A percentile compares a stretch with the other conserved stretches of the same genome.
Evolutionary conservation across 2,113 vertebrate species (phyloP).

Genomic region (Lipophrys pholis): DNA sequence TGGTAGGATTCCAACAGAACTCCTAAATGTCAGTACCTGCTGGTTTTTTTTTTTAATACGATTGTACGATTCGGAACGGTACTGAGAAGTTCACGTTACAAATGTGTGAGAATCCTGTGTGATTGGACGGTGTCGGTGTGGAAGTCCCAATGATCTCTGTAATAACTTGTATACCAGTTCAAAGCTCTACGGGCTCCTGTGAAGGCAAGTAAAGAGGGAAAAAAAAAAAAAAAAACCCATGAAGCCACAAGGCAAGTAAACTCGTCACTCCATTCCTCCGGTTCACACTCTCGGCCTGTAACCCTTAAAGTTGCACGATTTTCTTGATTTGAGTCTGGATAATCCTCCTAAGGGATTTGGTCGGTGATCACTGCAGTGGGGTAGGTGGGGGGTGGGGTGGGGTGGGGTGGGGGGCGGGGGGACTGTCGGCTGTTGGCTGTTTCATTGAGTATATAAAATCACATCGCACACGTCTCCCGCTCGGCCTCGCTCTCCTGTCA

Average conservation of each 20-base stretch:
- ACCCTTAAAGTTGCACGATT: conserved; percentile 73
- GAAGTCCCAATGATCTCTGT: no score
- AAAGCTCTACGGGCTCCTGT: no score
- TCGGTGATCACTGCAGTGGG: conserved; percentile 65
- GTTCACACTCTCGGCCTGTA: conserved; percentile 45
- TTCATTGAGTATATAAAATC: conserved; percentile 59
- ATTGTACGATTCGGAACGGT: no score
- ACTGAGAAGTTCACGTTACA: no score
- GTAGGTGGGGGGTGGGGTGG: no score
- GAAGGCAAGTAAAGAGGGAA: no score
- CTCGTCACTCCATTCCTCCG: conserved; percentile 3
- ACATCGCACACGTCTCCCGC: conserved; percentile 33
- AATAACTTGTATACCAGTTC: no score
- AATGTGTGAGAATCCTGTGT: no score
- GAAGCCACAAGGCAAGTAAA: background rate
- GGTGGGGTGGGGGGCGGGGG: conserved; percentile 29
- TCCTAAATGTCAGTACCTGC: no score
- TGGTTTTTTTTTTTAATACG: no score
- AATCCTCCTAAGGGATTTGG: conserved; percentile 80
- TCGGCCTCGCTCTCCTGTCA: conserved; percentile 13
- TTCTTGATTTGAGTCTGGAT: conserved; percentile 78
- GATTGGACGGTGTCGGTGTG: no score
- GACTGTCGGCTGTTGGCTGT: conserved; percentile 42
- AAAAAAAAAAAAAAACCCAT: background rate
- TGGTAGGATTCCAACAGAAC: no score